phyloP scores from a whole-genome alignment of 2,113 vertebrate species.

The Galemys pyrenaicus region DNA sequence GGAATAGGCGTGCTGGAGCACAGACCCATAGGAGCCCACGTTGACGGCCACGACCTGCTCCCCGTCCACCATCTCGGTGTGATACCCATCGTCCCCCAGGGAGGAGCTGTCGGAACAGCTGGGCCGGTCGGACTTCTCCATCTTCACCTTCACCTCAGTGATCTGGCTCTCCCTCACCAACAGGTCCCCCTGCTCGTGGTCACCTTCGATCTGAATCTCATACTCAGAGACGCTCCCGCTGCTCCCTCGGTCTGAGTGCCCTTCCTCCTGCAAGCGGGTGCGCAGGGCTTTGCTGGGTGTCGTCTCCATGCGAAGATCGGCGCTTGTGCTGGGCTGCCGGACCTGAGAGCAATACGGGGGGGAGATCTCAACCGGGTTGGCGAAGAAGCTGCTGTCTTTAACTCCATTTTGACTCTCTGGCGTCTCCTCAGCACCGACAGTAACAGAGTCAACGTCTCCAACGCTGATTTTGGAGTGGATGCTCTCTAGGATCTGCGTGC shows the following conservation, averaged over 20 bases:
- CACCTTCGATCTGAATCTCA: slow-evolving; percentile 94
- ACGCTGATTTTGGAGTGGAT: slow-evolving; percentile 98
- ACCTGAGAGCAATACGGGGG: slow-evolving; percentile 94
- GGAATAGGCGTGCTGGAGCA: slow-evolving; percentile 92
- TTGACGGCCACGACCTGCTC: slow-evolving; percentile 97
- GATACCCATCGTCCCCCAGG: slow-evolving; percentile 96
- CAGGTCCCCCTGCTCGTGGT: slow-evolving; percentile 93
- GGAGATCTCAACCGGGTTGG: slow-evolving; percentile 97
- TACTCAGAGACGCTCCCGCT: slow-evolving; percentile 96
- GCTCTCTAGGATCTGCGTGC: slow-evolving; percentile 97
- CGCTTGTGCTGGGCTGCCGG: slow-evolving; percentile 84
- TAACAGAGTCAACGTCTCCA: slow-evolving; percentile 88
- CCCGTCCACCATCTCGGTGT: slow-evolving; percentile 97
- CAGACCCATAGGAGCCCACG: slow-evolving; percentile 94
- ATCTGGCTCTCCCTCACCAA: slow-evolving; percentile 94
- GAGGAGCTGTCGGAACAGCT: slow-evolving; percentile 98
- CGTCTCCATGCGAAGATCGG: slow-evolving; percentile 88
- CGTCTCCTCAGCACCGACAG: slow-evolving; percentile 89
- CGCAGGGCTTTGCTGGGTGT: slow-evolving; percentile 85
- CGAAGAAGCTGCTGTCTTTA: slow-evolving; percentile 93
- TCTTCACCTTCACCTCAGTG: slow-evolving; percentile 95
- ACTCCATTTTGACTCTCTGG: slow-evolving; percentile 91
- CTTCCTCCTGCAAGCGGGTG: slow-evolving; percentile 91
- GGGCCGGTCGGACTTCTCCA: slow-evolving; percentile 95
- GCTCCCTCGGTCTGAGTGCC: slow-evolving; percentile 96